Conservation (phyloP, 2,113 vertebrate species). For the Chionomys nivalis region DNA sequence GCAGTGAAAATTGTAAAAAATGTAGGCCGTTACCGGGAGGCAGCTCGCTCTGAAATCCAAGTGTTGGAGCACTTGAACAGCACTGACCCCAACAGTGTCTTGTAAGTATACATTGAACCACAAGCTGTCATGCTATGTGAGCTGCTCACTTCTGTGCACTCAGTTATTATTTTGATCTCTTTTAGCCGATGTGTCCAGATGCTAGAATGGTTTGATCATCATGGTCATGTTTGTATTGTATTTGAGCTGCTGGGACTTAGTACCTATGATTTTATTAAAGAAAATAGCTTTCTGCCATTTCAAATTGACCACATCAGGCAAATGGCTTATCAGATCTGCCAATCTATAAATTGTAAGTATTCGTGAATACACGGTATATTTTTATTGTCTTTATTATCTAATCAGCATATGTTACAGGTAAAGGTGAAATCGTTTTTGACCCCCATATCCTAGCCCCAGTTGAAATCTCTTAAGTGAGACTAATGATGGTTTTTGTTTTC, state of each 20-base stretch:
- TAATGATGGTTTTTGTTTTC: conserved; percentile 62
- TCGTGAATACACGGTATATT: neutral
- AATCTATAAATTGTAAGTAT: conserved; percentile 95
- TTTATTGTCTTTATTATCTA: neutral
- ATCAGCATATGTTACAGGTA: neutral
- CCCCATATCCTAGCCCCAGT: neutral
- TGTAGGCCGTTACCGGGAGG: conserved; percentile 96
- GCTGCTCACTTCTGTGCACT: neutral
- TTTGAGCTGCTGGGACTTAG: conserved; percentile 98
- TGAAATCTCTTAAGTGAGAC: conserved; percentile 46
- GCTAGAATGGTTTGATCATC: conserved; percentile 98
- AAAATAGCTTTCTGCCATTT: conserved; percentile 97
- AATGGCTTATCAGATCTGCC: conserved; percentile 96
- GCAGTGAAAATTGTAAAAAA: conserved; percentile 99
- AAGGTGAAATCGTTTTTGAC: conserved; percentile 7
- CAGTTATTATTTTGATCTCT: conserved; percentile 57
- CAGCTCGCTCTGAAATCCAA: conserved; percentile 96
- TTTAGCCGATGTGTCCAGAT: conserved; percentile 96
- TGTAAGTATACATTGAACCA: conserved; percentile 83
- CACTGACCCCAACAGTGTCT: conserved; percentile 89
- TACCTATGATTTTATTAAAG: conserved; percentile 98
- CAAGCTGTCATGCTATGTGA: neutral
- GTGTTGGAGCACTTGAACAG: conserved; percentile 94
- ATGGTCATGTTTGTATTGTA: conserved; percentile 95
- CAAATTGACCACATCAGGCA: conserved; percentile 94